Percentiles rank a stretch among this genome's conserved stretches.
Evolutionary conservation across 2,888 invertebrate species (phyloP).

Genomic region (Lithosia quadra): DNA sequence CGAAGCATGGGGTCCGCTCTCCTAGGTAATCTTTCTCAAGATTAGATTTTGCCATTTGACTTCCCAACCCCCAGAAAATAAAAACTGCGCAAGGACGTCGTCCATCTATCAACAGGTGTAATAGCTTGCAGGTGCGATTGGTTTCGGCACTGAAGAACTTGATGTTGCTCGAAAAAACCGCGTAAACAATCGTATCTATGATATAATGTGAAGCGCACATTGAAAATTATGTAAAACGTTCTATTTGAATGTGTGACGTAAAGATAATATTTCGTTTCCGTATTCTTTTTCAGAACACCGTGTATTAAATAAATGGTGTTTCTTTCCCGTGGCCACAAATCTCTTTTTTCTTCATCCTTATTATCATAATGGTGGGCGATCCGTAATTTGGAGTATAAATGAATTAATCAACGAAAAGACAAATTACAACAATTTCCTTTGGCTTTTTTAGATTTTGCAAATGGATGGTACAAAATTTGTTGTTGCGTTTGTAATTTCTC

Average conservation of each 20-base stretch:
- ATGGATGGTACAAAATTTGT: conserved; percentile 5
- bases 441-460: conserved; percentile 14
- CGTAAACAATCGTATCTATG: no score
- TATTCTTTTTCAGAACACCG: neutral
- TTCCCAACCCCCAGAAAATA: no score
- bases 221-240: neutral
- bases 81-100: no score
- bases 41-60: no score
- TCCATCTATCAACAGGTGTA: no score
- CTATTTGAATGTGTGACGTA: neutral
- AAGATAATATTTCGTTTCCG: neutral
- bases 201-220: no score
- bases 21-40: no score
- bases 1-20: no score
- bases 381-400: conserved; percentile 38
- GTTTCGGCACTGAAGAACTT: no score
- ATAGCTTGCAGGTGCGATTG: no score
- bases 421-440: conserved; percentile 37
- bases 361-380: conserved; percentile 39
- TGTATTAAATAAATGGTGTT: conserved; percentile 27
- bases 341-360: conserved; percentile 33
- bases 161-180: neutral
- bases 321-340: conserved; percentile 21
- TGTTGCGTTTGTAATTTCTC: neutral
- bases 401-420: conserved; percentile 39